A percentile compares a stretch with the other conserved stretches of the same genome.
Conservation (phyloP, 2,888 invertebrate species). For the Trypoxylon attenuatum region DNA sequence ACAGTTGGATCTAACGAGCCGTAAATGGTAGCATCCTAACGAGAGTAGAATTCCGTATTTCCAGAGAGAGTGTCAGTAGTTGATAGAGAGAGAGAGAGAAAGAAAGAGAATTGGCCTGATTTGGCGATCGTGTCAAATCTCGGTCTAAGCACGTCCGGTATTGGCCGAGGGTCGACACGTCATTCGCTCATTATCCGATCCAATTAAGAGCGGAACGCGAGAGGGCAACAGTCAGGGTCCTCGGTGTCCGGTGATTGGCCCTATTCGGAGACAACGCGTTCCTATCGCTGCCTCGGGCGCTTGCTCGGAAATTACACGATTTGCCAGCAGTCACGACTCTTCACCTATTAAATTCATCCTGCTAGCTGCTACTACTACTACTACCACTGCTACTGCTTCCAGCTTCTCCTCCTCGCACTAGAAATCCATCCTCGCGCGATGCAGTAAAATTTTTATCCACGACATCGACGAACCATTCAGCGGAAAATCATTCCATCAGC, state of each 20-base stretch:
- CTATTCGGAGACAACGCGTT: slow-evolving; percentile 73
- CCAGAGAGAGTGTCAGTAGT: too few relatives aligned
- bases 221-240: slow-evolving; percentile 67
- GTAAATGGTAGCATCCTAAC: too few relatives aligned
- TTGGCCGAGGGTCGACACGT: slow-evolving; percentile 64
- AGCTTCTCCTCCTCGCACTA: too few relatives aligned
- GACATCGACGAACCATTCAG: too few relatives aligned
- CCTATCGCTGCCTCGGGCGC: slow-evolving; percentile 64
- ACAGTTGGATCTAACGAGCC: too few relatives aligned
- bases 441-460: too few relatives aligned
- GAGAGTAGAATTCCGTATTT: too few relatives aligned
- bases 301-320: slow-evolving; percentile 56
- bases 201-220: slow-evolving; percentile 68
- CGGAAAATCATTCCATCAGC: too few relatives aligned
- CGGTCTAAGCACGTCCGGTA: slow-evolving; percentile 71
- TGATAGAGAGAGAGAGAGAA: too few relatives aligned
- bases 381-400: too few relatives aligned
- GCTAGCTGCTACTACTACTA: too few relatives aligned
- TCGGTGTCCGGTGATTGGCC: slow-evolving; percentile 65
- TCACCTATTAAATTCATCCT: slow-evolving; percentile 60
- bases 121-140: slow-evolving; percentile 70
- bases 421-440: too few relatives aligned
- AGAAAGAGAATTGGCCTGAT: slow-evolving; percentile 69
- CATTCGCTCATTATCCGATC: slow-evolving; percentile 68
- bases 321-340: slow-evolving; percentile 55